Evolutionary conservation across 2,888 invertebrate genomes (phyloP).

Genomic region (Machimus rusticus): DNA sequence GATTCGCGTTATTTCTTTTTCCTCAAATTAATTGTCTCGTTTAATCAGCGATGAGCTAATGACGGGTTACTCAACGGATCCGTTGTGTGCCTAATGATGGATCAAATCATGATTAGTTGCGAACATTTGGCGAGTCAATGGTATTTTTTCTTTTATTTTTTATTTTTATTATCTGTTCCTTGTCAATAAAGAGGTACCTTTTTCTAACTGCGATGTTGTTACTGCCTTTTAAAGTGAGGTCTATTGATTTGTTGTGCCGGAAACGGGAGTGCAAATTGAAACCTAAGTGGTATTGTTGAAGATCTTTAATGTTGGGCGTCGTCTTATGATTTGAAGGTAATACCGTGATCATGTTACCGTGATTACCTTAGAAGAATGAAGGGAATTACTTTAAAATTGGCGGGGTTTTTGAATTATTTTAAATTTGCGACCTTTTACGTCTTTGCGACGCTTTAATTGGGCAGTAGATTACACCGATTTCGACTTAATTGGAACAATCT

Average conservation of each 20-base stretch:
- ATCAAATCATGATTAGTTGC: slow-evolving; percentile 7
- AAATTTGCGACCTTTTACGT: neutral
- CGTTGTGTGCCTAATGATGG: slow-evolving; percentile 6
- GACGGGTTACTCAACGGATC: slow-evolving; percentile 13
- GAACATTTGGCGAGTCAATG: slow-evolving; percentile 14
- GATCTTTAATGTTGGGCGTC: neutral
- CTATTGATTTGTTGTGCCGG: neutral
- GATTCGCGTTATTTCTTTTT: neutral
- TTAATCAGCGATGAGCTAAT: slow-evolving; percentile 16
- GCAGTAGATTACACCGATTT: neutral
- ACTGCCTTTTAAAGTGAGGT: neutral
- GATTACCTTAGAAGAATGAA: neutral
- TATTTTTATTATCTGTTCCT: neutral
- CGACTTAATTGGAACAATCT: neutral
- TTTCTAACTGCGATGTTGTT: neutral
- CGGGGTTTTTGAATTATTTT: neutral
- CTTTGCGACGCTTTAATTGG: neutral
- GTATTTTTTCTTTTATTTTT: too few relatives aligned
- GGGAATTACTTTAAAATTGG: neutral
- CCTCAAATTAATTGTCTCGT: slow-evolving; percentile 15
- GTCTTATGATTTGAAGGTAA: neutral
- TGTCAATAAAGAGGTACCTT: neutral
- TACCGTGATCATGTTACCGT: neutral
- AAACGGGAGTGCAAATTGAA: neutral
- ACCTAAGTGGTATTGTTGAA: neutral